phyloP scores from a whole-genome alignment of 2,797 vertebrate species.

The Ctenochaetus hawaiiensis region DNA sequence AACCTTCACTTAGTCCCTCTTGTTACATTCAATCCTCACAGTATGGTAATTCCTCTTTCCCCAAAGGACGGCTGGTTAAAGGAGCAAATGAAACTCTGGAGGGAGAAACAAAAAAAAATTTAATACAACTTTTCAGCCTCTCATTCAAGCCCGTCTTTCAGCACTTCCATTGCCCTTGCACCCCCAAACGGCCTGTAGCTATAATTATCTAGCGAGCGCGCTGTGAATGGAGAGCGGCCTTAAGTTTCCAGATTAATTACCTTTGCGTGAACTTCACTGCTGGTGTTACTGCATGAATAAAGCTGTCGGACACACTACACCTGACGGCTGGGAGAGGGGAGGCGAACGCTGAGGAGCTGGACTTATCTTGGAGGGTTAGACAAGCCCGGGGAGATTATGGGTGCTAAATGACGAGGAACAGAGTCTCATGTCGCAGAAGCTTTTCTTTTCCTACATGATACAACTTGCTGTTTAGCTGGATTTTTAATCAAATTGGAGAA shows the following conservation, averaged over 20 bases:
- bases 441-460: background rate
- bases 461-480: constrained; percentile 13
- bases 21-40: background rate
- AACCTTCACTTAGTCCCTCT: background rate
- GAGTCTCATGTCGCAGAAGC: constrained; percentile 30
- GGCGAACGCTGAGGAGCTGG: constrained; percentile 39
- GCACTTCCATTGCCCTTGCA: constrained; percentile 62
- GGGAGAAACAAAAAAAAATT: constrained; percentile 41
- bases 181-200: constrained; percentile 64
- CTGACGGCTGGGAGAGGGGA: constrained; percentile 60
- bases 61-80: constrained; percentile 27
- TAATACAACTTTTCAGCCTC: constrained; percentile 54
- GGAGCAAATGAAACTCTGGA: constrained; percentile 45
- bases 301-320: constrained; percentile 75
- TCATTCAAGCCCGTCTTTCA: constrained; percentile 67
- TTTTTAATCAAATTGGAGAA: constrained; percentile 5
- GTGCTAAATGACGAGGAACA: constrained; percentile 66
- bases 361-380: constrained; percentile 58
- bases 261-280: constrained; percentile 69
- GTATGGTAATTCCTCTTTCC: constrained; percentile 3
- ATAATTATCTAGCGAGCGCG: constrained; percentile 70
- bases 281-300: constrained; percentile 73
- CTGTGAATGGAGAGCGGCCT: constrained; percentile 67
- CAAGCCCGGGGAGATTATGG: constrained; percentile 51
- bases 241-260: constrained; percentile 79